Evolutionary conservation across 2,797 vertebrate species (phyloP), one percentile per base, ranked within the genome.

Genomic region (Dendrocincla fuliginosa): DNA sequence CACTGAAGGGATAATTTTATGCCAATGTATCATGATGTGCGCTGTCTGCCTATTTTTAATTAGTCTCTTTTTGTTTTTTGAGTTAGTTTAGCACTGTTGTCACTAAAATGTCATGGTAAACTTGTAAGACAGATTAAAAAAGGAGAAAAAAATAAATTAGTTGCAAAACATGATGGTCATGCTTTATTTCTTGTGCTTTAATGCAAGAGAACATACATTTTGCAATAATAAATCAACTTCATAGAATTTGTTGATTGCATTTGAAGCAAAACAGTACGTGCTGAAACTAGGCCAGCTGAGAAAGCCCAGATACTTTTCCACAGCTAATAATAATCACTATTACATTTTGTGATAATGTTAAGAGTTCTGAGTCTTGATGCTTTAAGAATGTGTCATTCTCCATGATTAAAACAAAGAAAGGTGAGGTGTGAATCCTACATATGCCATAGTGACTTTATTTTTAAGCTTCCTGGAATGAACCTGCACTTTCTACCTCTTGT

Each of bases 71-170:
- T 96, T 94, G 82, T 82, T 91, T 93, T 81, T 84, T 56, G 65
- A 95, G 85, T 95, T 95, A 88, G 87, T 96, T 94, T 90, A 94
- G 95, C 13, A 4, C 94, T 94, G 89, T 96, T 96, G 95, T 97
- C 95, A 95, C 91, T 96, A 94, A 95, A 94, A 95, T 97, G 95
- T 97, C 95, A 96, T 95, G 95, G 96, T 96, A 84, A 96, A 97
- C 94, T 95, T 96, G 92, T 90, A 96, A 96, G 80, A 94, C 89
- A 95, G 94, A 97, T 97, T 96, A 63, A 81, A 95, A 96, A 94
- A 86, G 52, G 73, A 82, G 80, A 24, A 95, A 90, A 95, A 96
- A 95, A 93, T 91, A 95, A 97, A 96, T 96, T 94, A 91, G 87
- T 95, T 95, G 96, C 95, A 94, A 96, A 96, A 96, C 95, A 94